A percentile compares a stretch with the other conserved stretches of the same genome.
These are phyloP conservation scores for Antigone vipio DNA, from an alignment of 2,113 vertebrate genomes.

Conservation along the genomic window DNA sequence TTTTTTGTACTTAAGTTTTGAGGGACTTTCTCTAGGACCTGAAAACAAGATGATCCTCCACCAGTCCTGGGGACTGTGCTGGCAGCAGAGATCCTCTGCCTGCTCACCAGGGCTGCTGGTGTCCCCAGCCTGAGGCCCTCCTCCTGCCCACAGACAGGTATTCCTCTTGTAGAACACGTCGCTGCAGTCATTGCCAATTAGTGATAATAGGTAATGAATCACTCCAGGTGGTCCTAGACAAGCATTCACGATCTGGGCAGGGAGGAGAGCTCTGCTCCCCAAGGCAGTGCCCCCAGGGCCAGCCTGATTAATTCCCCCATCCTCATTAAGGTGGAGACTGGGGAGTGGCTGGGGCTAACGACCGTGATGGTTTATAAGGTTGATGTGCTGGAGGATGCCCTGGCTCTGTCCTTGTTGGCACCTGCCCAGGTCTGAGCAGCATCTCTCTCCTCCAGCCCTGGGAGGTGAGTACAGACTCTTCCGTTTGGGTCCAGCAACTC, in stretches of 20 bases:
- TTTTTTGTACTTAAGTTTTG: background rate
- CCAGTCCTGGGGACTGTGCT: background rate
- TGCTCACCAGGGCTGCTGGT: background rate
- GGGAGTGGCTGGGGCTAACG: background rate
- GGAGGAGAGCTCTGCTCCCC: background rate
- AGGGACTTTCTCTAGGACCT: background rate
- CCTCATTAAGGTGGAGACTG: background rate
- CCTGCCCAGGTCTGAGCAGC: background rate
- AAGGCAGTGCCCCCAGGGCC: background rate
- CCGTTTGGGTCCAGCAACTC: fast-evolving
- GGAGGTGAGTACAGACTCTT: background rate
- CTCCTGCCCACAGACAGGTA: background rate
- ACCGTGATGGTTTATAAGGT: fast-evolving
- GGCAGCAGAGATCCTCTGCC: background rate
- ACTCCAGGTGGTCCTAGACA: background rate
- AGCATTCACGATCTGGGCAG: background rate
- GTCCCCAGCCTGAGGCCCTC: background rate
- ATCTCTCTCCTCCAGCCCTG: fast-evolving
- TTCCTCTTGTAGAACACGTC: background rate
- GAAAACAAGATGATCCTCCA: fast-evolving
- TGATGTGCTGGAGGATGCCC: fast-evolving
- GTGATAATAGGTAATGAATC: background rate
- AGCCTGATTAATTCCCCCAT: background rate
- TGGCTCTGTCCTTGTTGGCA: fast-evolving
- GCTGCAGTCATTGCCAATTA: slow-evolving; percentile 4